Evolutionary conservation across 2,113 vertebrate genomes (phyloP).

Genomic region (Sprattus sprattus): DNA sequence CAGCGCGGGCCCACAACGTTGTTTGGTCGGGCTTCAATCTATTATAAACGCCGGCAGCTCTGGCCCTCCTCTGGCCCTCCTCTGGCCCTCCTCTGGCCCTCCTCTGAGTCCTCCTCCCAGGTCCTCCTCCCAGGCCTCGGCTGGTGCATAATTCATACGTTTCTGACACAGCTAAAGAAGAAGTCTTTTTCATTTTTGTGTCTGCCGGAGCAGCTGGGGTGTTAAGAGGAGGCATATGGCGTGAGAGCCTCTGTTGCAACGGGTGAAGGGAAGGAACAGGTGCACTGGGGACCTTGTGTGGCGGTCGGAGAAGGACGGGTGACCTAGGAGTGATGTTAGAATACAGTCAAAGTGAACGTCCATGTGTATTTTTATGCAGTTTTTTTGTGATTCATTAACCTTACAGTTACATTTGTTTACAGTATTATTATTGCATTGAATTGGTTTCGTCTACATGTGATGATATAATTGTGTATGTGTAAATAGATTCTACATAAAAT

Average conservation of each 20-base stretch:
- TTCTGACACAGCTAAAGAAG: slow-evolving; percentile 7
- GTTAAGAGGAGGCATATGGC: not conserved
- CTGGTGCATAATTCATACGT: not conserved
- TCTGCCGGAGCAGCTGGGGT: not conserved
- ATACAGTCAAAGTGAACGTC: not conserved
- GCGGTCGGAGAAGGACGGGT: not conserved
- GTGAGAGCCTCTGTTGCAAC: not conserved
- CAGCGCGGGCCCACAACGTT: not conserved
- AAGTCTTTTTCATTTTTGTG: not conserved
- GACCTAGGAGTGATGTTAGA: not conserved
- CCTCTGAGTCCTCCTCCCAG: not conserved
- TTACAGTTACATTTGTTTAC: not conserved
- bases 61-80: not conserved
- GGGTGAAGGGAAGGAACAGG: not conserved
- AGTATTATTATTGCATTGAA: not conserved
- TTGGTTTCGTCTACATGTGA: not conserved
- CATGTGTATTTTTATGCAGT: not conserved
- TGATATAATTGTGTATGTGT: no score
- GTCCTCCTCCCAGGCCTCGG: not conserved
- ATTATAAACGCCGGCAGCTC: not conserved
- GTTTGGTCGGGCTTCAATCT: not conserved
- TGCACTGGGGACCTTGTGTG: not conserved
- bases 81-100: not conserved
- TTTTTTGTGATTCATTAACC: not conserved
- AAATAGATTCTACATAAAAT: no score